These are phyloP conservation scores for Archocentrus centrarchus DNA, from an alignment of 2,113 vertebrate species.

Conservation along the genomic window DNA sequence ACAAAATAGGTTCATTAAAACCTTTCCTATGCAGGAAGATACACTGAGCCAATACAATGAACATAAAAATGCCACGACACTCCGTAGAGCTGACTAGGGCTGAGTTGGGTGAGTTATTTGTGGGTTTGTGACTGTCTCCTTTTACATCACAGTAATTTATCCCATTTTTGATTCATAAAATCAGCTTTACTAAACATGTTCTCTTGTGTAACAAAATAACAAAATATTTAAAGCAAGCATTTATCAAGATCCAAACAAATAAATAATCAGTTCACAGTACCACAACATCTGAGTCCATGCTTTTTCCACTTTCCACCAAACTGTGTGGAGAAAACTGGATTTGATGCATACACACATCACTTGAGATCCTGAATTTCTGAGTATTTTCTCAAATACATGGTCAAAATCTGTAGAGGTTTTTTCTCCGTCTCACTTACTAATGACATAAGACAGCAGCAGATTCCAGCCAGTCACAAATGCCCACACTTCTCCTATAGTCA, in stretches of 20 bases:
- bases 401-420: background rate
- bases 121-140: no score
- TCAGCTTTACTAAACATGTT: background rate
- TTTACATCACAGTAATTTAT: no score
- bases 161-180: background rate
- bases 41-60: no score
- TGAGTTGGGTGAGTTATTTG: no score
- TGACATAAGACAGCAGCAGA: constrained; percentile 54
- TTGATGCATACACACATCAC: background rate
- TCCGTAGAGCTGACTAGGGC: no score
- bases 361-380: background rate
- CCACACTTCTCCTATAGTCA: constrained; percentile 55
- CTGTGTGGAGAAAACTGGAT: background rate
- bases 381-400: background rate
- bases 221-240: no score
- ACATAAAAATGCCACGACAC: no score
- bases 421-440: constrained; percentile 10
- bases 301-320: background rate
- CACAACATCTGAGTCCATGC: background rate
- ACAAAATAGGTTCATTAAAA: no score
- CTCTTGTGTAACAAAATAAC: accelerated
- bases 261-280: background rate
- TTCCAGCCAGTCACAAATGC: constrained; percentile 59
- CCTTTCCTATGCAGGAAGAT: no score
- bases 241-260: background rate